phyloP scores from a whole-genome alignment of 2,888 invertebrate genomes.

The Rotaria socialis region DNA sequence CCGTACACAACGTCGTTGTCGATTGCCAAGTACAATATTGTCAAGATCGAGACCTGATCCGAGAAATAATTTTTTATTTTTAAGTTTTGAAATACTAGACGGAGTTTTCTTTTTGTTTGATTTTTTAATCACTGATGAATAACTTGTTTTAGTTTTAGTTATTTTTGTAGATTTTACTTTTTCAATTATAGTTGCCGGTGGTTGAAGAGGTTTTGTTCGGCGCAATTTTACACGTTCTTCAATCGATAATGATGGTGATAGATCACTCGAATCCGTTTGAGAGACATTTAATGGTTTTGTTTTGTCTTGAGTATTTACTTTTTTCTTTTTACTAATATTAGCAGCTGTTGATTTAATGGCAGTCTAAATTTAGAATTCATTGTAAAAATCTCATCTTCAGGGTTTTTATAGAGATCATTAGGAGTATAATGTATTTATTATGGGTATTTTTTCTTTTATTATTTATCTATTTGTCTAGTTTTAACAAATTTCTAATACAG shows the following conservation, averaged over 20 bases:
- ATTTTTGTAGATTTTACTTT: not conserved
- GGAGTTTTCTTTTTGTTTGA: not conserved
- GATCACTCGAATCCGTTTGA: not conserved
- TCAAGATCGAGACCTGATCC: constrained; percentile 27
- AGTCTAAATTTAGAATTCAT: not conserved
- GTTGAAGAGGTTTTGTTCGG: not conserved
- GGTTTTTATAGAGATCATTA: too few species aligned
- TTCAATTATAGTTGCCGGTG: not conserved
- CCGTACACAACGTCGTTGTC: constrained; percentile 25
- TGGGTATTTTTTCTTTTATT: too few species aligned
- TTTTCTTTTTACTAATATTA: not conserved
- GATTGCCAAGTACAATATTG: constrained; percentile 32
- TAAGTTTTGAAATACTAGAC: not conserved
- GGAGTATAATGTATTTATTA: too few species aligned
- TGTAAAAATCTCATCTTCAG: too few species aligned
- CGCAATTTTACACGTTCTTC: constrained; percentile 35
- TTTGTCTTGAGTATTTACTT: not conserved
- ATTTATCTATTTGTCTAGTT: too few species aligned
- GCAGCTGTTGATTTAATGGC: not conserved
- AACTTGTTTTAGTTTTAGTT: not conserved
- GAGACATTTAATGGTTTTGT: not conserved
- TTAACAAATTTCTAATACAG: too few species aligned
- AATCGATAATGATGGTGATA: constrained; percentile 17
- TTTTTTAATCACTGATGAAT: not conserved
- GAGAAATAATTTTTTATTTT: not conserved